A percentile compares a stretch with the other conserved stretches of the same genome.
Evolutionary conservation across 1,140 invertebrate species (phyloP).

Genomic region (Dufourea novaeangliae): DNA sequence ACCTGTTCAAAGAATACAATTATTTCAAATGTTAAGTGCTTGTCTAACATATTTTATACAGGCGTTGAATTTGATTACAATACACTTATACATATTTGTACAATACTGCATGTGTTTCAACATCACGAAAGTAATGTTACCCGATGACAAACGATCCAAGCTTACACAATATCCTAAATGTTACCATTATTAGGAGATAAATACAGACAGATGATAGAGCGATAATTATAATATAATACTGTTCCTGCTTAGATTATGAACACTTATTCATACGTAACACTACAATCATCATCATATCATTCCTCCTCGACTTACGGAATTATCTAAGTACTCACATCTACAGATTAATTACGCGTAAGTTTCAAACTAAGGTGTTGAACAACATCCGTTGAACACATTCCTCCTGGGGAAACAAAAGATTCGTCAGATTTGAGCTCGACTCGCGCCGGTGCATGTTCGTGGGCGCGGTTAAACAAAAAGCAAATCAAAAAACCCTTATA

Average conservation of each 20-base stretch:
- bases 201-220: not conserved
- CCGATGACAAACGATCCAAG: too few relatives aligned
- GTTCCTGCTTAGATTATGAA: not conserved
- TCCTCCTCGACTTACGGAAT: not conserved
- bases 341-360: slow-evolving; percentile 21
- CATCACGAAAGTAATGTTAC: not conserved
- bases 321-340: not conserved
- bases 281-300: not conserved
- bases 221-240: not conserved
- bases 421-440: not conserved
- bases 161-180: not conserved
- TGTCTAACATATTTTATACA: not conserved
- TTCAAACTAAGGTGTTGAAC: not conserved
- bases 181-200: not conserved
- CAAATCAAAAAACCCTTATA: slow-evolving; percentile 8
- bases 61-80: not conserved
- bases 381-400: not conserved
- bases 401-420: not conserved
- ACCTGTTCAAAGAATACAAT: not conserved
- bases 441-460: slow-evolving; percentile 51
- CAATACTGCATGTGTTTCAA: not conserved
- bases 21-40: not conserved
- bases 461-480: slow-evolving; percentile 14
- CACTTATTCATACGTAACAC: not conserved
- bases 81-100: not conserved